phyloP scores from a whole-genome alignment of 2,113 vertebrate species.

The Lethenteron reissneri region DNA sequence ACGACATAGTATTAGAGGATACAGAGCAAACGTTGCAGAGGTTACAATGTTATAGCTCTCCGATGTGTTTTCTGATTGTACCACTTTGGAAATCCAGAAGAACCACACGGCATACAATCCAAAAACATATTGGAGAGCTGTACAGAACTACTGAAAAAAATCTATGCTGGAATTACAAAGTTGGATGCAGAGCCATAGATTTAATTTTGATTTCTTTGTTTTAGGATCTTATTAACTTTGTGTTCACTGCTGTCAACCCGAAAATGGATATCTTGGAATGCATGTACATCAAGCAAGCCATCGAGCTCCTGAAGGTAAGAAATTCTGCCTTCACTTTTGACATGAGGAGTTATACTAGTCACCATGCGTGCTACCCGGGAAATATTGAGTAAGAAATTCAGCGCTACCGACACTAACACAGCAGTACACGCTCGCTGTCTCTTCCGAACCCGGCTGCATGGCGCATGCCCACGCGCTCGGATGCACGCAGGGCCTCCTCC shows the following conservation, averaged over 20 bases:
- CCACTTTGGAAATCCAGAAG: no score
- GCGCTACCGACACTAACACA: background rate
- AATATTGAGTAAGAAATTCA: background rate
- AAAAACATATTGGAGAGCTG: no score
- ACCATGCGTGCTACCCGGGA: background rate
- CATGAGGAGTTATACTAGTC: background rate
- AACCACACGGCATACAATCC: no score
- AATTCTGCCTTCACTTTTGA: background rate
- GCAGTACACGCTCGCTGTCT: background rate
- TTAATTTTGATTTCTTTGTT: slow-evolving; percentile 9
- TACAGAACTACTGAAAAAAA: no score
- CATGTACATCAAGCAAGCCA: slow-evolving; percentile 52
- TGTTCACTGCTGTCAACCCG: slow-evolving; percentile 31
- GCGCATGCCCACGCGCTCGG: no score
- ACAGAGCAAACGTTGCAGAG: no score
- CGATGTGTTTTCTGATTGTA: no score
- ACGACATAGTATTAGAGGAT: no score
- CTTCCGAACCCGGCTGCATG: slow-evolving; percentile 7
- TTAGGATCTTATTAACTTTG: slow-evolving; percentile 40
- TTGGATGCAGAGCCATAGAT: no score
- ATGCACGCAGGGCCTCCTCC: slow-evolving; percentile 29
- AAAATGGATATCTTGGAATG: slow-evolving; percentile 50
- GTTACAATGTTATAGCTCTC: no score
- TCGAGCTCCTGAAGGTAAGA: slow-evolving; percentile 41
- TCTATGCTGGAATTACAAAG: no score